phyloP scores from a whole-genome alignment of 2,888 invertebrate species.

The Hetaerina titia region DNA sequence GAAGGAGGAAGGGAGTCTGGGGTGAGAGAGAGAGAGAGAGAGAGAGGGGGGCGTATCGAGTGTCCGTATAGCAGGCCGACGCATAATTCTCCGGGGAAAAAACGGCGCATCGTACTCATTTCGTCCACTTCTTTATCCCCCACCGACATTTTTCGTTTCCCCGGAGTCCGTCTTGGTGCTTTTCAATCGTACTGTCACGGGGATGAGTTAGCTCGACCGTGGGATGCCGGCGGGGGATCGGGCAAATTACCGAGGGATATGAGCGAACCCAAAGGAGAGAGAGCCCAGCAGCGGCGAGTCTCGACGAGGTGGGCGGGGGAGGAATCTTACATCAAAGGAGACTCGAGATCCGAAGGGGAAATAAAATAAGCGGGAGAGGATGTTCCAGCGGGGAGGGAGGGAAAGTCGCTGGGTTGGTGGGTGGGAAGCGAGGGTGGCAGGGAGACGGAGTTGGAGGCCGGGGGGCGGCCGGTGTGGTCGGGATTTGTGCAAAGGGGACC shows the following conservation, averaged over 20 bases:
- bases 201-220: conserved; percentile 45
- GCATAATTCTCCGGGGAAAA: conserved; percentile 1
- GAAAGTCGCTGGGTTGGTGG: neutral
- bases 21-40: neutral
- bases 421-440: neutral
- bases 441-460: neutral
- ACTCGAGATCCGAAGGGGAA: neutral
- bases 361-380: neutral
- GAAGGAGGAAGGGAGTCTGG: neutral
- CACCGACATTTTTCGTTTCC: neutral
- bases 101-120: neutral
- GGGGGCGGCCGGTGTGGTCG: neutral
- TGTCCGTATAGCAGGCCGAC: conserved; percentile 29
- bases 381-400: neutral
- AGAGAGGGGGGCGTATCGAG: conserved; percentile 4
- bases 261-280: neutral
- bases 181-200: conserved; percentile 55
- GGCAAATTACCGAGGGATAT: conserved; percentile 35
- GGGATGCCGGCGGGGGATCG: conserved; percentile 33
- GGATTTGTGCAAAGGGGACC: neutral
- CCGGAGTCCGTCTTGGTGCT: neutral
- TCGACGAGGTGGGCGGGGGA: neutral
- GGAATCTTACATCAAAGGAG: neutral
- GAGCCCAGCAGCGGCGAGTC: neutral
- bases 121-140: neutral